These are phyloP conservation scores for Portevinia maculata DNA, from an alignment of 2,888 invertebrate species.

Conservation along the genomic window DNA sequence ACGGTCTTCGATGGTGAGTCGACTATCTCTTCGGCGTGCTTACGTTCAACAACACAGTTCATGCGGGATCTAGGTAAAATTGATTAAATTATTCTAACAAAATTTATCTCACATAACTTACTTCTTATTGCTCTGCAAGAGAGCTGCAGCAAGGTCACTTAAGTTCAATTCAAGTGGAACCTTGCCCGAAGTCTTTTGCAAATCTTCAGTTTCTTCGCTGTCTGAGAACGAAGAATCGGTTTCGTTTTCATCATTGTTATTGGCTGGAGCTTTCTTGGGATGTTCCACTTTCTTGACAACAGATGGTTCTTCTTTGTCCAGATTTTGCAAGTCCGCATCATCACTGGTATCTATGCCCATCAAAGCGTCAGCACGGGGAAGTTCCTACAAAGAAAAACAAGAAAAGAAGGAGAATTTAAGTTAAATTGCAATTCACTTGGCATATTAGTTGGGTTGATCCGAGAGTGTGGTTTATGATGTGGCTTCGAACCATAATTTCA, in stretches of 20 bases:
- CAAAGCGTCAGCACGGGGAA: slow-evolving; percentile 82
- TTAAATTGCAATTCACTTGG: slow-evolving; percentile 41
- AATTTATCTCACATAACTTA: slow-evolving; percentile 76
- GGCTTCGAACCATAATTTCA: slow-evolving; percentile 4
- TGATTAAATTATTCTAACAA: background rate
- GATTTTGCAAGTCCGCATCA: slow-evolving; percentile 79
- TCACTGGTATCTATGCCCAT: slow-evolving; percentile 81
- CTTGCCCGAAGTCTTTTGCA: slow-evolving; percentile 86
- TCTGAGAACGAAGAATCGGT: slow-evolving; percentile 84
- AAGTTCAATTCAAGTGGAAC: slow-evolving; percentile 92
- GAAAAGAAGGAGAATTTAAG: slow-evolving; percentile 30
- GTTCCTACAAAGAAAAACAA: slow-evolving; percentile 78
- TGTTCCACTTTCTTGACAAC: slow-evolving; percentile 77
- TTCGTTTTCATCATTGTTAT: slow-evolving; percentile 73
- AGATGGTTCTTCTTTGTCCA: slow-evolving; percentile 78
- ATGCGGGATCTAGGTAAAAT: slow-evolving; percentile 87
- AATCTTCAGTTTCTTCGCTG: slow-evolving; percentile 85
- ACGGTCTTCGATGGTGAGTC: slow-evolving; percentile 88
- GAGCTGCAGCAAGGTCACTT: slow-evolving; percentile 90
- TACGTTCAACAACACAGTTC: slow-evolving; percentile 95
- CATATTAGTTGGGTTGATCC: slow-evolving; percentile 15
- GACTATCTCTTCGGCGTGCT: slow-evolving; percentile 91
- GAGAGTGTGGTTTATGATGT: slow-evolving; percentile 21
- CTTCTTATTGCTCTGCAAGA: slow-evolving; percentile 88
- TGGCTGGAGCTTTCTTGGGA: slow-evolving; percentile 68